Evolutionary conservation across 1,140 invertebrate species (phyloP).

Genomic region (Conus betulinus): DNA sequence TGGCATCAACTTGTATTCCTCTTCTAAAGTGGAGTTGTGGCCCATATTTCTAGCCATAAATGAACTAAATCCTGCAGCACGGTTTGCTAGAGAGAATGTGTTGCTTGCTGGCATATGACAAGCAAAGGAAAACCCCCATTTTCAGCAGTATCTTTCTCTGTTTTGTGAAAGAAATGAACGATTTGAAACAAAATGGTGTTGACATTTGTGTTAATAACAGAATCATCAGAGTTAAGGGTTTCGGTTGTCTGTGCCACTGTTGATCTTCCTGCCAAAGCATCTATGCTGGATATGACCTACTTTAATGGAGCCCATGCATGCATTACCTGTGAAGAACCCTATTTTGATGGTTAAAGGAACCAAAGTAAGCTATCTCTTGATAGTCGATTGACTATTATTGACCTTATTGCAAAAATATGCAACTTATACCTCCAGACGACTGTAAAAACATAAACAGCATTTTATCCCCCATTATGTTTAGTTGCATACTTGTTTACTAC

Average conservation of each 20-base stretch:
- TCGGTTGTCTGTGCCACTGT: not conserved
- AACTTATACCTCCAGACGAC: too few relatives aligned
- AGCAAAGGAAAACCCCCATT: constrained; percentile 48
- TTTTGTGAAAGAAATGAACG: constrained; percentile 33
- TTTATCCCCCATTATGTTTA: too few relatives aligned
- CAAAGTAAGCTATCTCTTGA: too few relatives aligned
- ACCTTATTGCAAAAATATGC: too few relatives aligned
- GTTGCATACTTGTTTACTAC: too few relatives aligned
- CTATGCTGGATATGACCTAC: not conserved
- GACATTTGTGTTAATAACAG: not conserved
- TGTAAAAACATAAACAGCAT: too few relatives aligned
- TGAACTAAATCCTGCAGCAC: constrained; percentile 39
- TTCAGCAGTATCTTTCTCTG: constrained; percentile 31
- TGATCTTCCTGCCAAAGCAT: constrained; percentile 15
- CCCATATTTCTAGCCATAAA: constrained; percentile 48
- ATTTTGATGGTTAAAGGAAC: too few relatives aligned
- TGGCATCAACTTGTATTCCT: constrained; percentile 48
- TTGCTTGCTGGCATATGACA: constrained; percentile 46
- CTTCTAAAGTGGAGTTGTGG: constrained; percentile 51
- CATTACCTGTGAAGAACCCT: constrained; percentile 41
- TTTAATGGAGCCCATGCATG: constrained; percentile 21
- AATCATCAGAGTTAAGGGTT: not conserved
- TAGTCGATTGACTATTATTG: too few relatives aligned
- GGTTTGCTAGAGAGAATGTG: constrained; percentile 48
- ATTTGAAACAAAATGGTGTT: constrained; percentile 24